phyloP scores from a whole-genome alignment of 2,888 invertebrate genomes.

The Phortica okadai region DNA sequence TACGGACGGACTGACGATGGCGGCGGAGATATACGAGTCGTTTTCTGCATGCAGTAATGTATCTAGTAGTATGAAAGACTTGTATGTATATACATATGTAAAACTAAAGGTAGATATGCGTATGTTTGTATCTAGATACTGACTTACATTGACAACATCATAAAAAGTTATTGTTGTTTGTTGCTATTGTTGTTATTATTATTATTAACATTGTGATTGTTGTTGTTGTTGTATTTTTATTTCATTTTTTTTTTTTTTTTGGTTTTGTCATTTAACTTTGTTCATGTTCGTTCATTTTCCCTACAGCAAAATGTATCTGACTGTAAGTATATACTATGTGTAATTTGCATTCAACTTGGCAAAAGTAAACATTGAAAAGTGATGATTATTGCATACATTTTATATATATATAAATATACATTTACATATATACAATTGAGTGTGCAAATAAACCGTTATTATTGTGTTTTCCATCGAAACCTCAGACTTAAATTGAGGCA shows the following conservation, averaged over 20 bases:
- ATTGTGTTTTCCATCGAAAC: not conserved
- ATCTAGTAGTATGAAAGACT: slow-evolving; percentile 5
- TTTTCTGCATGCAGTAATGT: not conserved
- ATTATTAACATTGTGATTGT: not conserved
- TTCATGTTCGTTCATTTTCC: slow-evolving; percentile 3
- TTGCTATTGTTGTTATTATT: slow-evolving; percentile 21
- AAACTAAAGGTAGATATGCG: not conserved
- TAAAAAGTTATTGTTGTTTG: slow-evolving; percentile 27
- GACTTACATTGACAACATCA: slow-evolving; percentile 31
- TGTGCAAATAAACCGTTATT: not conserved
- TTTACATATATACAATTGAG: not conserved
- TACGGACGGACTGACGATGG: not conserved
- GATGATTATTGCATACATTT: slow-evolving; percentile 16
- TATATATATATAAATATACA: not conserved
- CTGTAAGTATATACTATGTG: not conserved
- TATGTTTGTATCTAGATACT: slow-evolving; percentile 21
- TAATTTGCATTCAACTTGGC: slow-evolving; percentile 22
- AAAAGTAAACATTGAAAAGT: slow-evolving; percentile 10
- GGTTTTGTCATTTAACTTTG: slow-evolving; percentile 3
- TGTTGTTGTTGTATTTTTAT: slow-evolving; percentile 1
- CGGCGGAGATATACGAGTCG: not conserved
- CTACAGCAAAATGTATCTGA: slow-evolving; percentile 15
- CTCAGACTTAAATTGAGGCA: not conserved
- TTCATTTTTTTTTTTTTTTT: slow-evolving; percentile 3
- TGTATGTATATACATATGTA: not conserved